phyloP scores from a whole-genome alignment of 2,888 invertebrate species.

The Phengaris arion region DNA sequence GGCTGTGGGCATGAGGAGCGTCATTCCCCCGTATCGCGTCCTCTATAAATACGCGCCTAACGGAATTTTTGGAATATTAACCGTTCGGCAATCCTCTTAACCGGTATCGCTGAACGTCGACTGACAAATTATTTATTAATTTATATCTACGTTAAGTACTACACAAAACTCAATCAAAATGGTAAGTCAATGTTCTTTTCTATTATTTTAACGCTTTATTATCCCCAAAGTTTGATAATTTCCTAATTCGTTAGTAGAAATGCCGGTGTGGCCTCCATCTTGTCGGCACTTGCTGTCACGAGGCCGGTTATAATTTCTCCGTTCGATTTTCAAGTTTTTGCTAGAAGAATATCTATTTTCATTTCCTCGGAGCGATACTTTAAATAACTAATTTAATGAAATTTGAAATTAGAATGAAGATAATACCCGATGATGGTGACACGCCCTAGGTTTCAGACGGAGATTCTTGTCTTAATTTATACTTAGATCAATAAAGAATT shows the following conservation, averaged over 20 bases:
- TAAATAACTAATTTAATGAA: neutral
- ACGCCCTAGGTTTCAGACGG: constrained; percentile 17
- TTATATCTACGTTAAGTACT: constrained; percentile 72
- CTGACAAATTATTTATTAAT: constrained; percentile 65
- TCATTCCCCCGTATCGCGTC: constrained; percentile 70
- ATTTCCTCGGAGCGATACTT: too few species aligned
- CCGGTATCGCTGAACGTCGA: constrained; percentile 82
- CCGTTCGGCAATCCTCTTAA: constrained; percentile 85
- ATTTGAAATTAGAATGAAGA: neutral
- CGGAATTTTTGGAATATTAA: constrained; percentile 72
- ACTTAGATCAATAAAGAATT: neutral
- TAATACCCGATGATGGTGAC: neutral
- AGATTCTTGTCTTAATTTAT: neutral
- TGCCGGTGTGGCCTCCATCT: constrained; percentile 66
- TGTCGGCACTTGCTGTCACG: constrained; percentile 52
- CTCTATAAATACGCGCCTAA: constrained; percentile 79
- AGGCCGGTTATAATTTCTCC: constrained; percentile 40
- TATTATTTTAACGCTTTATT: constrained; percentile 31
- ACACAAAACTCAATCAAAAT: constrained; percentile 74
- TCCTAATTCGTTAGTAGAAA: constrained; percentile 35
- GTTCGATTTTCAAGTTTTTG: constrained; percentile 9
- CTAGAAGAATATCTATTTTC: neutral
- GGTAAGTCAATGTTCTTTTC: constrained; percentile 57
- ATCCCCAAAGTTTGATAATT: constrained; percentile 30
- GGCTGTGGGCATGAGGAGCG: constrained; percentile 59